Conservation (phyloP, 1,140 invertebrate species). For the Dreissena rostriformis region DNA sequence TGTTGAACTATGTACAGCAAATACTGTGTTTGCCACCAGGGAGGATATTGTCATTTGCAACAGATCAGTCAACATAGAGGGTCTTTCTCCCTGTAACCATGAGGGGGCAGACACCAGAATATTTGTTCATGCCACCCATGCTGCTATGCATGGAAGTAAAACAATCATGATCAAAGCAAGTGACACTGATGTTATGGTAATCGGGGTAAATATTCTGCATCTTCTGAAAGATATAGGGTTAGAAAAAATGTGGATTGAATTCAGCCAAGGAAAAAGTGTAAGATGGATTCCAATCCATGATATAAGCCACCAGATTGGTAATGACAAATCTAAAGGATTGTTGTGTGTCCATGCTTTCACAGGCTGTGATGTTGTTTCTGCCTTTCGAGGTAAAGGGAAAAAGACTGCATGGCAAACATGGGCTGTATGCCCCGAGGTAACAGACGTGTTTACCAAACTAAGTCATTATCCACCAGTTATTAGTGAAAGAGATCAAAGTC, state of each 20-base stretch:
- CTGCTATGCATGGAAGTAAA: slow-evolving; percentile 45
- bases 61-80: no score
- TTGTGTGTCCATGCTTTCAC: slow-evolving; percentile 62
- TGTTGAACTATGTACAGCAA: slow-evolving; percentile 14
- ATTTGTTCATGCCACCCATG: slow-evolving; percentile 64
- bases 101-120: slow-evolving; percentile 68
- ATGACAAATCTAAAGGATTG: slow-evolving; percentile 57
- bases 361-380: slow-evolving; percentile 60
- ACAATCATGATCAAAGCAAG: slow-evolving; percentile 57
- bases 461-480: not conserved
- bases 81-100: slow-evolving; percentile 56
- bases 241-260: slow-evolving; percentile 58
- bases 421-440: slow-evolving; percentile 12
- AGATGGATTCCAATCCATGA: slow-evolving; percentile 58
- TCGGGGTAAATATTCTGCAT: slow-evolving; percentile 47
- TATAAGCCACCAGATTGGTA: not conserved
- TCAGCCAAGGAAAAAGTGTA: slow-evolving; percentile 53
- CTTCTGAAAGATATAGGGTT: slow-evolving; percentile 47
- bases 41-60: slow-evolving; percentile 35
- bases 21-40: slow-evolving; percentile 5
- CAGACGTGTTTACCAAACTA: slow-evolving; percentile 7
- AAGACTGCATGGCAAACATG: slow-evolving; percentile 42
- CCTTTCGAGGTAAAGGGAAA: slow-evolving; percentile 56
- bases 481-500: not conserved
- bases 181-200: slow-evolving; percentile 70